Conservation (phyloP, 2,113 vertebrate genomes). For the Bungarus multicinctus region DNA sequence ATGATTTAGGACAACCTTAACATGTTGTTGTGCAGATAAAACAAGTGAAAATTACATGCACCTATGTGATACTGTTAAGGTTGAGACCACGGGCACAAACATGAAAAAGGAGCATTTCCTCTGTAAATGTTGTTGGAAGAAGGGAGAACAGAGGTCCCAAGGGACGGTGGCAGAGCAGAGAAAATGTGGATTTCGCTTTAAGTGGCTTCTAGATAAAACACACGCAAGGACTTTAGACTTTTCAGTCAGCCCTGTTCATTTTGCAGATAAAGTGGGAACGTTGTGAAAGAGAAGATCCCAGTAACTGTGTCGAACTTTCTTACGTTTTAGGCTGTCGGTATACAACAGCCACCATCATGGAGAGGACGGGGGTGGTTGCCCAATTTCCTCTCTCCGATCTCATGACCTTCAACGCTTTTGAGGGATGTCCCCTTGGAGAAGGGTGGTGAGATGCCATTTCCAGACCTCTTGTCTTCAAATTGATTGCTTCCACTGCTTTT, state of each 20-base stretch:
- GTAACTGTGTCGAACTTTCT: conserved; percentile 28
- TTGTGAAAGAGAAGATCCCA: neutral
- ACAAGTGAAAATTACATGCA: conserved; percentile 40
- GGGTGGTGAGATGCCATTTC: neutral
- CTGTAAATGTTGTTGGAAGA: neutral
- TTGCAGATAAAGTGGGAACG: neutral
- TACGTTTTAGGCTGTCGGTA: conserved; percentile 59
- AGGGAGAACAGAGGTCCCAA: neutral
- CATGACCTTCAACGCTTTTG: neutral
- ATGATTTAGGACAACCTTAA: conserved; percentile 42
- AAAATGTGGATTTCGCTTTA: neutral
- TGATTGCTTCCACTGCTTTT: no score
- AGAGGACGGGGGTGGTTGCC: neutral
- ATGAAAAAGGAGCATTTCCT: no score
- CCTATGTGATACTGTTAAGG: neutral
- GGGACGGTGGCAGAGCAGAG: neutral
- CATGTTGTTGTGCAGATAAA: conserved; percentile 7
- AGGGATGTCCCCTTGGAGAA: neutral
- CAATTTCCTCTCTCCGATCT: neutral
- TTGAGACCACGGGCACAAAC: neutral
- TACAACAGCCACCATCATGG: conserved; percentile 30
- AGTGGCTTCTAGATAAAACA: neutral
- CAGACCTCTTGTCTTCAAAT: neutral
- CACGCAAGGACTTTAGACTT: neutral
- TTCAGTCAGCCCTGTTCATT: neutral